Percentiles rank a stretch among this genome's conserved stretches.
Evolutionary conservation across 2,113 vertebrate species (phyloP).

Genomic region (Poeciliopsis turrubarensis): DNA sequence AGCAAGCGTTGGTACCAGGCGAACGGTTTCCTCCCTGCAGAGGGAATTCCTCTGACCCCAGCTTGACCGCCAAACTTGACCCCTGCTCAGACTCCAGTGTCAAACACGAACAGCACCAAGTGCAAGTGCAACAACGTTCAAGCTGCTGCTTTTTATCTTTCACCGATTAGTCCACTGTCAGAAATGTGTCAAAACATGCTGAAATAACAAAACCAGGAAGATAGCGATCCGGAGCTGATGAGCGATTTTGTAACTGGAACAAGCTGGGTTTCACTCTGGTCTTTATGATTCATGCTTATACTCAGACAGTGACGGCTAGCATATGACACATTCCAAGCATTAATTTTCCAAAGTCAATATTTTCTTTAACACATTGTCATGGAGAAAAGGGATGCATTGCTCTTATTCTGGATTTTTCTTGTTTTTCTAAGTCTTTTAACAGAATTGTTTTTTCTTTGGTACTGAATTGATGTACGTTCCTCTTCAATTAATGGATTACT

Average conservation of each 20-base stretch:
- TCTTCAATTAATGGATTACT: too few species aligned
- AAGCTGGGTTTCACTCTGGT: conserved; percentile 10
- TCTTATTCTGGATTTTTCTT: background rate
- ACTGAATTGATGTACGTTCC: too few species aligned
- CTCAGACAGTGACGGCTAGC: background rate
- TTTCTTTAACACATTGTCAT: background rate
- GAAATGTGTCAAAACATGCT: conserved; percentile 41
- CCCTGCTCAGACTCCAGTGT: background rate
- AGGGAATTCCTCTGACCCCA: conserved; percentile 66
- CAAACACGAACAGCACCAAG: conserved; percentile 1
- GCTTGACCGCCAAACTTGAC: conserved; percentile 45
- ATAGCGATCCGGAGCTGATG: conserved; percentile 23
- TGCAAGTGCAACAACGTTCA: background rate
- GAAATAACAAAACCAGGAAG: conserved; percentile 55
- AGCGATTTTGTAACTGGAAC: conserved; percentile 32
- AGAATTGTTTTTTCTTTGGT: too few species aligned
- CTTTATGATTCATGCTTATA: conserved; percentile 13
- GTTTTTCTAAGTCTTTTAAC: too few species aligned
- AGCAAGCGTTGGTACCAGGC: conserved; percentile 52
- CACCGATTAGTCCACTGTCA: conserved; percentile 35
- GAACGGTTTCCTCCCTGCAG: conserved; percentile 39
- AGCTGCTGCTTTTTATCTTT: conserved; percentile 12
- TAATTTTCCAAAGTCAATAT: conserved; percentile 19
- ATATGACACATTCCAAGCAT: background rate
- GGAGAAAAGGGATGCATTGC: background rate